Evolutionary conservation across 2,113 vertebrate genomes (phyloP).

Genomic region (Muntiacus muntjak): DNA sequence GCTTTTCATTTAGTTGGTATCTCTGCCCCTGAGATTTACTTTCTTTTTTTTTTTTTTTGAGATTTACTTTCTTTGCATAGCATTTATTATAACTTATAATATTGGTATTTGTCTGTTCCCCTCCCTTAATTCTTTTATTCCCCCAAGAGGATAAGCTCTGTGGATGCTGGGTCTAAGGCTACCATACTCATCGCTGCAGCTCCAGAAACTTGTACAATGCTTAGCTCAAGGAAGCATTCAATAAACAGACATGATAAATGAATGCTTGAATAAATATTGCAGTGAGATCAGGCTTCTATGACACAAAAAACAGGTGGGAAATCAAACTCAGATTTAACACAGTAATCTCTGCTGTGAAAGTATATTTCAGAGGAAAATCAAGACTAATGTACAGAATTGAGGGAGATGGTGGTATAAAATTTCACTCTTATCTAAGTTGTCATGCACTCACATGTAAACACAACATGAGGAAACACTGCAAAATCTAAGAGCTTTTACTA

Average conservation of each 20-base stretch:
- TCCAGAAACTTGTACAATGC: neutral
- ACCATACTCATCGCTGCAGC: neutral
- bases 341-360: neutral
- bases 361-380: neutral
- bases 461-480: neutral
- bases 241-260: neutral
- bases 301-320: neutral
- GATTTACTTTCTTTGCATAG: neutral
- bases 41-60: neutral
- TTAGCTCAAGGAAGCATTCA: neutral
- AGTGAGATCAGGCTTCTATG: neutral
- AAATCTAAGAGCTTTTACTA: neutral
- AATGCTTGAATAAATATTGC: neutral
- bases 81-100: neutral
- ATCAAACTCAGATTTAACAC: neutral
- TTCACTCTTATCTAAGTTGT: neutral
- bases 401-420: neutral
- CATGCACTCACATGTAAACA: neutral
- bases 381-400: neutral
- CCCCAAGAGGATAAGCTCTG: neutral
- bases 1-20: neutral
- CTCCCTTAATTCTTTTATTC: neutral
- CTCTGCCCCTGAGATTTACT: neutral
- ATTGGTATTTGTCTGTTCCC: neutral
- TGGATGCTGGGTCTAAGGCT: neutral